These are phyloP conservation scores for Scrobipalpa costella DNA, from an alignment of 2,888 invertebrate genomes.

Conservation along the genomic window DNA sequence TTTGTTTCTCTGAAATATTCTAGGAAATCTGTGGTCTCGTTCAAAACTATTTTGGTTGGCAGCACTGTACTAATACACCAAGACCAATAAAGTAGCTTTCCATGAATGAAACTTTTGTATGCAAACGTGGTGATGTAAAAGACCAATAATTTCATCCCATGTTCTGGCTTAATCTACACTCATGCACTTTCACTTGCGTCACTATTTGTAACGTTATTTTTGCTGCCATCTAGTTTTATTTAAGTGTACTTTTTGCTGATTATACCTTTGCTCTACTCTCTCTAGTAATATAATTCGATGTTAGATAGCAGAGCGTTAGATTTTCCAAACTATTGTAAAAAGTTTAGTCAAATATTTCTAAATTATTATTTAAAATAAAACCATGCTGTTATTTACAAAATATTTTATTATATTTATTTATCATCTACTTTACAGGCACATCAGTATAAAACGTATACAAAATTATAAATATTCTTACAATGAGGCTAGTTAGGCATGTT, in stretches of 20 bases:
- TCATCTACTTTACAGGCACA: constrained; percentile 29
- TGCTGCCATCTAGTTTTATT: neutral
- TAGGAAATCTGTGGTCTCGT: too few species aligned
- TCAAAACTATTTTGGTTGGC: too few species aligned
- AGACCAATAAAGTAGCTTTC: too few species aligned
- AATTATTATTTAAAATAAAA: neutral
- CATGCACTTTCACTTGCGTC: too few species aligned
- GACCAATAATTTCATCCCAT: too few species aligned
- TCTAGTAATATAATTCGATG: neutral
- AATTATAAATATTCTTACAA: constrained; percentile 22
- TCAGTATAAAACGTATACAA: constrained; percentile 29
- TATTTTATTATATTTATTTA: constrained; percentile 19
- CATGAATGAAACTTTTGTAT: too few species aligned
- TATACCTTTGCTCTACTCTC: too few species aligned
- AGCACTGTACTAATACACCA: too few species aligned
- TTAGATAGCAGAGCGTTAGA: neutral
- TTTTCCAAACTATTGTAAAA: neutral
- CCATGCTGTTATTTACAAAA: neutral
- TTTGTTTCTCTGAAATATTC: too few species aligned
- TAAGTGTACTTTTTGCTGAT: neutral
- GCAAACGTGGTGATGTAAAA: too few species aligned
- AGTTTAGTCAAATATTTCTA: neutral
- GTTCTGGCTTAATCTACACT: too few species aligned
- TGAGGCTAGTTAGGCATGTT: constrained; percentile 18
- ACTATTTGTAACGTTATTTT: too few species aligned